A percentile compares a stretch with the other conserved stretches of the same genome.
Evolutionary conservation across 2,113 vertebrate species (phyloP).

Genomic region (Nycticorax nycticorax): DNA sequence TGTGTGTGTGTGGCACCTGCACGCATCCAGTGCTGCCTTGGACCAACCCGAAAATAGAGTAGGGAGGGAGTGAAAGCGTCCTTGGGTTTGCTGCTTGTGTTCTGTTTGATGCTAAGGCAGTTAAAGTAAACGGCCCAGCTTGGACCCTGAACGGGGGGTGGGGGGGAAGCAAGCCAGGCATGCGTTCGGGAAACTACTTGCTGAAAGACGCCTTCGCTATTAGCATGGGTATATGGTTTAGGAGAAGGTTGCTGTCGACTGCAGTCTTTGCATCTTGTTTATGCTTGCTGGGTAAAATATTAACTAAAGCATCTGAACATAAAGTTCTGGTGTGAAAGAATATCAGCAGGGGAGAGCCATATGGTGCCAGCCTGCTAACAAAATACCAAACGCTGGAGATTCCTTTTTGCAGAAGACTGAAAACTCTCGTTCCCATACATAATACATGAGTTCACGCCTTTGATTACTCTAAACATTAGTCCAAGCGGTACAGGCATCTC

Average conservation of each 20-base stretch:
- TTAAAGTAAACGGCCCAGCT: background rate
- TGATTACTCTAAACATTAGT: slow-evolving; percentile 48
- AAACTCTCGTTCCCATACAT: slow-evolving; percentile 60
- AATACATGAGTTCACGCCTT: slow-evolving; percentile 68
- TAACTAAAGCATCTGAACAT: slow-evolving; percentile 37
- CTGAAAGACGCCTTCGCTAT: background rate
- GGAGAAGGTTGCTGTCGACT: slow-evolving; percentile 52
- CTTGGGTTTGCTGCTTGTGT: background rate
- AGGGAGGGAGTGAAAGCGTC: background rate
- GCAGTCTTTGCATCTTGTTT: slow-evolving; percentile 69
- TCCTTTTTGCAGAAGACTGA: slow-evolving; percentile 50
- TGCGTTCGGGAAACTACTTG: background rate
- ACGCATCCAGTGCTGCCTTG: background rate
- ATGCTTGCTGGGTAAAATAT: slow-evolving; percentile 61
- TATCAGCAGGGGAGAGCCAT: slow-evolving; percentile 67
- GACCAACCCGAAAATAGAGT: background rate
- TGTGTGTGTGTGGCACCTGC: accelerated
- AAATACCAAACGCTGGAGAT: slow-evolving; percentile 39
- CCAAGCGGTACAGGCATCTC: slow-evolving; percentile 38
- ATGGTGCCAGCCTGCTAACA: slow-evolving; percentile 55
- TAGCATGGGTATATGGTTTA: background rate
- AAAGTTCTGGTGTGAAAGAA: slow-evolving; percentile 59
- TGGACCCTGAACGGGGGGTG: background rate
- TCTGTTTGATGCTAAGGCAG: background rate
- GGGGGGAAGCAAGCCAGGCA: background rate